phyloP scores from a whole-genome alignment of 2,113 vertebrate species.

The Trachemys scripta region DNA sequence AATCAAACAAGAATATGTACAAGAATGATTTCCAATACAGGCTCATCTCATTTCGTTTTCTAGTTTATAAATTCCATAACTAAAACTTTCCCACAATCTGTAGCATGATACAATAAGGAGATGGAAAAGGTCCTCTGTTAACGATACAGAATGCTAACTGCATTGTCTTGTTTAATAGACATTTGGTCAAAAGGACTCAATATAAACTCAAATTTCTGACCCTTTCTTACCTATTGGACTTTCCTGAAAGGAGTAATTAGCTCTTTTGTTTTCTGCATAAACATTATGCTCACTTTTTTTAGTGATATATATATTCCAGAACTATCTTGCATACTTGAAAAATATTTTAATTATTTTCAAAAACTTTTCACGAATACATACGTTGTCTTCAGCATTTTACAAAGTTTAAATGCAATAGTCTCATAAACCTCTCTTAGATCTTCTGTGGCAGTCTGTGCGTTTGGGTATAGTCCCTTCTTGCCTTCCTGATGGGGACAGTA shows the following conservation, averaged over 20 bases:
- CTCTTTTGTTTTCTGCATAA: neutral
- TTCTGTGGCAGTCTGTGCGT: neutral
- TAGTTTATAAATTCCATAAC: neutral
- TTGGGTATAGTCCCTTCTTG: neutral
- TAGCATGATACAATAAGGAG: neutral
- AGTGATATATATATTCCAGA: neutral
- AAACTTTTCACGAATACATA: neutral
- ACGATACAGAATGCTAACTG: neutral
- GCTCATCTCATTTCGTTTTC: neutral
- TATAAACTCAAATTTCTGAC: neutral
- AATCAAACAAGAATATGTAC: neutral
- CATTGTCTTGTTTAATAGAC: neutral
- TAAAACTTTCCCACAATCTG: neutral
- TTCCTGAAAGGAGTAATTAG: neutral
- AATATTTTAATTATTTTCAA: neutral
- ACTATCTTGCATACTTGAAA: neutral
- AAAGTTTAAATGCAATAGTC: neutral
- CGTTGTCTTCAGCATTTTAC: neutral
- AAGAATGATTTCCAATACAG: neutral
- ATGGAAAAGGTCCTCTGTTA: neutral
- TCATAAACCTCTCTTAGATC: neutral
- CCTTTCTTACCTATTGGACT: neutral
- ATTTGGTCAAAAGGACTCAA: neutral
- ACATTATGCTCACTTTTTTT: neutral
- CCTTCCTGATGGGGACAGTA: neutral